These are phyloP conservation scores for Crotalus helleri DNA, from an alignment of 2,113 vertebrate species.

Conservation along the genomic window DNA sequence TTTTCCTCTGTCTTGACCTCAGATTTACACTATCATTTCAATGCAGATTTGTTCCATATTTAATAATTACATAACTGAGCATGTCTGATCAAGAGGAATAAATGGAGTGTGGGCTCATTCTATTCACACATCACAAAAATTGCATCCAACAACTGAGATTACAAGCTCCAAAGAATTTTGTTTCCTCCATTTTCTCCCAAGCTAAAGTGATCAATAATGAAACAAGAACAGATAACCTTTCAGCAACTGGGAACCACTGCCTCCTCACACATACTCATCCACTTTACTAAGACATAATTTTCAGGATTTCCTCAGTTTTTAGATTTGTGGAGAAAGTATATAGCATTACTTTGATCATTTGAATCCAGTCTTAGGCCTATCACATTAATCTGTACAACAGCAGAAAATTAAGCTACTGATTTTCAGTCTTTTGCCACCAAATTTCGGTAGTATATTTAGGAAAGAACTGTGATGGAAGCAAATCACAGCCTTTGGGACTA, in stretches of 20 bases:
- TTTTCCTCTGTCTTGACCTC: fast-evolving
- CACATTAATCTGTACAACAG: neutral
- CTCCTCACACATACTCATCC: neutral
- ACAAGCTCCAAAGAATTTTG: neutral
- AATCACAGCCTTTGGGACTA: neutral
- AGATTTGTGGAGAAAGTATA: neutral
- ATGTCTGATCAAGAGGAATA: neutral
- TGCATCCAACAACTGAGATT: neutral
- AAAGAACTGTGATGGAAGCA: neutral
- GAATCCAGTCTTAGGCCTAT: neutral
- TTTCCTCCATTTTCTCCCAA: neutral
- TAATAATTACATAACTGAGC: neutral
- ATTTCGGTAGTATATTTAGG: neutral
- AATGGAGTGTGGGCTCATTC: neutral
- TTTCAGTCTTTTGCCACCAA: neutral
- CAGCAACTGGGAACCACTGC: neutral
- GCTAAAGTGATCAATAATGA: neutral
- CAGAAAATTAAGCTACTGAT: neutral
- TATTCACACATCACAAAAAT: neutral
- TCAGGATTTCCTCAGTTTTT: neutral
- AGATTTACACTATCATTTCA: neutral
- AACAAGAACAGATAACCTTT: neutral
- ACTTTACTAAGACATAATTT: neutral
- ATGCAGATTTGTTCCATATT: neutral
- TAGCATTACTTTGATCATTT: neutral